These are phyloP conservation scores for Toxostoma redivivum DNA, from an alignment of 2,113 vertebrate genomes.

Conservation along the genomic window DNA sequence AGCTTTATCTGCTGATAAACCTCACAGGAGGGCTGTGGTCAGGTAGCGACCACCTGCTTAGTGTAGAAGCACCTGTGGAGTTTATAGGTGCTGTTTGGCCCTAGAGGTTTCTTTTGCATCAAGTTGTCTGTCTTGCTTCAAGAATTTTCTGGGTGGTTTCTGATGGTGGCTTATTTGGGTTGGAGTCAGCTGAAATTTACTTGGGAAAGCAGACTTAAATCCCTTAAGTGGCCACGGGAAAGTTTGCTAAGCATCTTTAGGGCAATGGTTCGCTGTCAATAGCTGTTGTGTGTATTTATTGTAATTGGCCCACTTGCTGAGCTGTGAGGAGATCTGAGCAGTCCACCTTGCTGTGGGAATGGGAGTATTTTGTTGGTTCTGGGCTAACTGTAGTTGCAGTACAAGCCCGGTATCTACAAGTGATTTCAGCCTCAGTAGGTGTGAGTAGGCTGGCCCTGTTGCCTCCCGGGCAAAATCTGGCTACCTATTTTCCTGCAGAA, in stretches of 20 bases:
- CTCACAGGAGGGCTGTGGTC: background rate
- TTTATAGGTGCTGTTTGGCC: background rate
- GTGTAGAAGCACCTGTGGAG: fast-evolving
- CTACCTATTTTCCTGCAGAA: background rate
- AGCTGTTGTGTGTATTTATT: background rate
- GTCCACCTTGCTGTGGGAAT: background rate
- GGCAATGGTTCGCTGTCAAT: background rate
- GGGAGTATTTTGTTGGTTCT: background rate
- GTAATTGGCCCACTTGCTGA: background rate
- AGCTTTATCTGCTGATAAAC: too few relatives aligned
- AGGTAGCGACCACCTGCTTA: fast-evolving
- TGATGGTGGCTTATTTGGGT: background rate
- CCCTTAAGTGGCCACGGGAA: background rate
- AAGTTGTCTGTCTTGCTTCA: fast-evolving
- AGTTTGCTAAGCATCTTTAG: background rate
- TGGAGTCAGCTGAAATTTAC: background rate
- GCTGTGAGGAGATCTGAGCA: background rate
- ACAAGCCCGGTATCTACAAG: background rate
- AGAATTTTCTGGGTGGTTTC: background rate
- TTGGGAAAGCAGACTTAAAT: background rate
- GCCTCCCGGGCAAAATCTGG: background rate
- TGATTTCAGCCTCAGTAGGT: background rate
- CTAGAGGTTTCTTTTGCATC: background rate
- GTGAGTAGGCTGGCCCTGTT: background rate
- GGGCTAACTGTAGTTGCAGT: background rate